A percentile compares a stretch with the other conserved stretches of the same genome.
phyloP scores from a whole-genome alignment of 2,888 invertebrate species.

The Rhingia rostrata region DNA sequence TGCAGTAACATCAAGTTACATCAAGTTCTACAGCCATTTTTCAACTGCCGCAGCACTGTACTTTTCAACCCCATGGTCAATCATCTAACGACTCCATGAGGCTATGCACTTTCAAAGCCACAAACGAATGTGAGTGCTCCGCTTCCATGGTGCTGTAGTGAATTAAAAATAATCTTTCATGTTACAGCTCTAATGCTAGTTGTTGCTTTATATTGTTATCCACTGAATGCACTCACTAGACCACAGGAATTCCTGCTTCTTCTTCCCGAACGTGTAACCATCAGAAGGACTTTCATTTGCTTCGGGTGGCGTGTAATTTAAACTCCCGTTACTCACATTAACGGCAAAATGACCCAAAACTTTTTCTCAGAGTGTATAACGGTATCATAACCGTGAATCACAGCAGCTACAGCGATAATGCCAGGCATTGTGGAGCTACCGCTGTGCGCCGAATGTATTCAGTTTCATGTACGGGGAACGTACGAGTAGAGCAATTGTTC shows the following conservation, averaged over 20 bases:
- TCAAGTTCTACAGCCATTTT: not conserved
- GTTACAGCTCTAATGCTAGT: conserved; percentile 10
- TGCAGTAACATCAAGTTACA: no score
- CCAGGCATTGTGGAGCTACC: conserved; percentile 11
- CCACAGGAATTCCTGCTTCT: not conserved
- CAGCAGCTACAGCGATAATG: conserved; percentile 44
- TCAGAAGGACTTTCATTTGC: conserved; percentile 6
- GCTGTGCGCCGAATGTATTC: no score
- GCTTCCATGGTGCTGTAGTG: conserved; percentile 2
- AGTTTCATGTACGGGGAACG: not conserved
- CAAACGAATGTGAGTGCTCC: conserved; percentile 32
- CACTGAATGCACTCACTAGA: conserved; percentile 35
- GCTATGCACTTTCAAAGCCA: conserved; percentile 14
- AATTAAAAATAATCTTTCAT: conserved; percentile 49
- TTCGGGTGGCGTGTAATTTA: conserved; percentile 12
- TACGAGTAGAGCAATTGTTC: conserved; percentile 49
- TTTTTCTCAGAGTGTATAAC: conserved; percentile 42
- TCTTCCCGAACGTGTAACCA: not conserved
- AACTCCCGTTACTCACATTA: conserved; percentile 47
- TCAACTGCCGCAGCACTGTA: not conserved
- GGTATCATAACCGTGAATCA: conserved; percentile 55
- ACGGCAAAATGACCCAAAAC: conserved; percentile 53
- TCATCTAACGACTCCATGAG: conserved; percentile 16
- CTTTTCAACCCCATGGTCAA: not conserved
- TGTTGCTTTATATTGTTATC: conserved; percentile 38